Conservation (phyloP, 2,888 invertebrate genomes). For the Petrolisthes cinctipes region DNA sequence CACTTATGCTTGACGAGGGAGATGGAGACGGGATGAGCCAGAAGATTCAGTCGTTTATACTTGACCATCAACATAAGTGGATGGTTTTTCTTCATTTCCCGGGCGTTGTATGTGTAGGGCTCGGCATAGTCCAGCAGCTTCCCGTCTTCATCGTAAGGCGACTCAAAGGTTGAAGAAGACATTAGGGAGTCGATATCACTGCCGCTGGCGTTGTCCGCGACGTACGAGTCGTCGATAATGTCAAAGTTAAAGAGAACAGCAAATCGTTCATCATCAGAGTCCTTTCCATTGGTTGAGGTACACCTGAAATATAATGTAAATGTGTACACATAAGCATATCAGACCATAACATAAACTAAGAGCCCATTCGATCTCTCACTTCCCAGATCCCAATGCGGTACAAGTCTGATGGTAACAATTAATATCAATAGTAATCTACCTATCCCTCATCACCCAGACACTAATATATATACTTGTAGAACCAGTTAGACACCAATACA, state of each 20-base stretch:
- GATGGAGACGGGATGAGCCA: slow-evolving; percentile 72
- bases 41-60: slow-evolving; percentile 69
- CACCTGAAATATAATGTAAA: slow-evolving; percentile 36
- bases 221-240: slow-evolving; percentile 72
- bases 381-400: neutral
- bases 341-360: too few relatives aligned
- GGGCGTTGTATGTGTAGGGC: slow-evolving; percentile 58
- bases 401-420: neutral
- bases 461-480: too few relatives aligned
- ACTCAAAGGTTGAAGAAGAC: slow-evolving; percentile 22
- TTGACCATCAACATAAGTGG: slow-evolving; percentile 68
- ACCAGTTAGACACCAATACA: too few relatives aligned
- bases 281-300: slow-evolving; percentile 63
- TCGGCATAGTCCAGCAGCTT: slow-evolving; percentile 53
- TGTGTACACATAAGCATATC: too few relatives aligned
- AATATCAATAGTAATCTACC: too few relatives aligned
- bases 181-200: slow-evolving; percentile 28
- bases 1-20: slow-evolving; percentile 72
- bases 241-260: slow-evolving; percentile 72
- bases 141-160: slow-evolving; percentile 59
- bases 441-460: too few relatives aligned
- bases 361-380: too few relatives aligned
- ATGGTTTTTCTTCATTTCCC: slow-evolving; percentile 67
- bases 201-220: neutral
- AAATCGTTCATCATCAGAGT: slow-evolving; percentile 67